Evolutionary conservation across 2,888 invertebrate species (phyloP), one percentile per base, ranked within the genome.

Genomic region (Drosophila meridiana): DNA sequence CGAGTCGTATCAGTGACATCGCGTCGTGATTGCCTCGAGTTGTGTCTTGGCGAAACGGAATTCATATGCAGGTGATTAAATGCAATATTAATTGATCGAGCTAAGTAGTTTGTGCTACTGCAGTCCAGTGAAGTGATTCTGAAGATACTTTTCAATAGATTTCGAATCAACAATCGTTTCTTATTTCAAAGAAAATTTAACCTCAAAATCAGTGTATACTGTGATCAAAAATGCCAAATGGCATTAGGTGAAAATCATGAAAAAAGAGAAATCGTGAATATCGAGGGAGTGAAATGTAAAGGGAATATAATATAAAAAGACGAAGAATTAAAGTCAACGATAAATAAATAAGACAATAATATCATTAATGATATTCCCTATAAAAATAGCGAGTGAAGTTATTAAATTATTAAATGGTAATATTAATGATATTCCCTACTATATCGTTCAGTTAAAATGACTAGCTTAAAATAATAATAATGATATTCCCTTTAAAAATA

Each of bases 21-120:
- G 67, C 95, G 98, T 91, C 96, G 97, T 93, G 97, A 97, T 94
- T 98, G 98, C 93, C 95, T 98, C 90, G 97, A 97, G 94, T 94
- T 97, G 88, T 98, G 98, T 93, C 95, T 98, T 76, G 97, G 97
- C 81, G 98, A 98, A 94, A 95, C 96, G 89, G 97, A 98, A 93
- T 98, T 98, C 94, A 95, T 96, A 86, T 98, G 98, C 96, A 96
- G 98, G 97, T 98, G 93, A 95, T 4, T 8, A 9, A 36, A 13
- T 52, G 7, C 11, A 13, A 28, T 20, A 20, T 43, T 43, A 9
- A 20, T 20, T 4, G 20, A 8, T n/a, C 1, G 20, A 42, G 3
- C 7, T 8, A n/a, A 32, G 32, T 4, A 2, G 4, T 32, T 32
- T 13, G 13, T 32, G 50, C 50, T 53, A 13, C 26, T 36, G 36